phyloP scores from a whole-genome alignment of 2,797 vertebrate species.

The Erpetoichthys calabaricus region DNA sequence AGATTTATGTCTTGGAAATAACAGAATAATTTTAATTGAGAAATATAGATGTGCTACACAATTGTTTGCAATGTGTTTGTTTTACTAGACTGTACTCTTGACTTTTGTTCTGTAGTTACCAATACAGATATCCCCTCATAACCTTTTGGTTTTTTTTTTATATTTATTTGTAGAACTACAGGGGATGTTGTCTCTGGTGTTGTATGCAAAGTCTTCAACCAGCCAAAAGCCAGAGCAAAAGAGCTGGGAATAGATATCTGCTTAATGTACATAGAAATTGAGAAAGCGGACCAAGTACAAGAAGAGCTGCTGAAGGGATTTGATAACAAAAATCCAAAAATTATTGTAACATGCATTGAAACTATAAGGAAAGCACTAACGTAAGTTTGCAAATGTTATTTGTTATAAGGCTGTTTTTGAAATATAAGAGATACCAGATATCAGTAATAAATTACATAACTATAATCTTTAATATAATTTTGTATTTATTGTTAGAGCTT shows the following conservation, averaged over 20 bases:
- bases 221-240: conserved; percentile 93
- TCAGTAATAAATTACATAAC: too few species aligned
- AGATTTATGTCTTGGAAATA: too few species aligned
- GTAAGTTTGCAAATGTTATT: conserved; percentile 40
- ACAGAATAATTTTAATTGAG: too few species aligned
- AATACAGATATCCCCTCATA: not conserved
- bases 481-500: not conserved
- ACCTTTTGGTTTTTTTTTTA: conserved; percentile 1
- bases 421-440: not conserved
- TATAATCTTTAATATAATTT: too few species aligned
- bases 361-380: conserved; percentile 75
- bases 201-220: conserved; percentile 95
- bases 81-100: too few species aligned
- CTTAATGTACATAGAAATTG: conserved; percentile 89
- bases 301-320: conserved; percentile 89
- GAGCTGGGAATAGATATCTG: conserved; percentile 87
- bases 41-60: not conserved
- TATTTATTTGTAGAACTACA: conserved; percentile 58
- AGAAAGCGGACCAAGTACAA: conserved; percentile 82
- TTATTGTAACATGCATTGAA: conserved; percentile 81
- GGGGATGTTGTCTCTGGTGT: conserved; percentile 91
- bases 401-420: not conserved
- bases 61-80: not conserved
- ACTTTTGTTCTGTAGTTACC: too few species aligned
- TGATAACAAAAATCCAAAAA: conserved; percentile 95